Conservation (phyloP, 2,888 invertebrate genomes). For the Ellobium chinense region DNA sequence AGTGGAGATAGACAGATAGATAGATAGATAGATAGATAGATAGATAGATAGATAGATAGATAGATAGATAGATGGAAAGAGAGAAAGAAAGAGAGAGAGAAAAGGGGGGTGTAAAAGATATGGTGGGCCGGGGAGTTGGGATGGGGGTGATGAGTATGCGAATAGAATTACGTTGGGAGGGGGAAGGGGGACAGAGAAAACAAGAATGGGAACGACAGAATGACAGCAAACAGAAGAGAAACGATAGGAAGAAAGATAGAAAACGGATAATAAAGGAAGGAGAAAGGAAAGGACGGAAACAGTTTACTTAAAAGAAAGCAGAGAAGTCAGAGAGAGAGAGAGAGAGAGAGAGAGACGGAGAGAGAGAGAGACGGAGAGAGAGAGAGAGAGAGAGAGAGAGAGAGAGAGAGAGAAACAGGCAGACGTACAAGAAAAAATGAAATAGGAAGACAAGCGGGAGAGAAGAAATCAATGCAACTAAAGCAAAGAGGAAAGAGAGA, state of each 20-base stretch:
- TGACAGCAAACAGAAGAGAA: neutral
- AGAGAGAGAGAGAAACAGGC: neutral
- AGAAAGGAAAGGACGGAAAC: neutral
- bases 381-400: neutral
- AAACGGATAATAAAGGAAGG: neutral
- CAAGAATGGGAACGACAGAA: neutral
- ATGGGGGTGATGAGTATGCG: too few species aligned
- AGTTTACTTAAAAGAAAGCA: neutral
- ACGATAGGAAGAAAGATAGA: neutral
- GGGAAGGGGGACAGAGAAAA: neutral
- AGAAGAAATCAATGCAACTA: too few species aligned
- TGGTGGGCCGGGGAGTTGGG: too few species aligned
- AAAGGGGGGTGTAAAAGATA: neutral
- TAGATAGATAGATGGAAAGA: neutral
- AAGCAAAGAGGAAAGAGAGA: too few species aligned
- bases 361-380: neutral
- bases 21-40: neutral
- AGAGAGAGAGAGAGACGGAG: neutral
- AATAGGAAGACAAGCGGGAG: too few species aligned
- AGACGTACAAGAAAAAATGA: too few species aligned
- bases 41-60: neutral
- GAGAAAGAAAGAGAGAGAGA: neutral
- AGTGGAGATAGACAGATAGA: neutral
- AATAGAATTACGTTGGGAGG: too few species aligned
- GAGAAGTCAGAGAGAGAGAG: neutral